Base-by-base conservation (phyloP, 2,888 invertebrate genomes). In the Myathropa florea region DNA sequence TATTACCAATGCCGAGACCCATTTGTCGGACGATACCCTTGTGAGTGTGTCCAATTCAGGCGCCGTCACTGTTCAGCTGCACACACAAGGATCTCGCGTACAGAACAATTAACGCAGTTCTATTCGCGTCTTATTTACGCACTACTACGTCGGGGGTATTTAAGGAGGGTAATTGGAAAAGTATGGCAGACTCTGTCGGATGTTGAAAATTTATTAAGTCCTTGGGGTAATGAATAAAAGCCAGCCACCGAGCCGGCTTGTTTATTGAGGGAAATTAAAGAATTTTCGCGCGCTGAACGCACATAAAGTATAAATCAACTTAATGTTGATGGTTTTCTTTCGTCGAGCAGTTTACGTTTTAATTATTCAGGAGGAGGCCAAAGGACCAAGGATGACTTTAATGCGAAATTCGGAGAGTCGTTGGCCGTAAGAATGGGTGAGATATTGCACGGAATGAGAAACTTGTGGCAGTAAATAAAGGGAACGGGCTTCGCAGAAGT, bases 71-170 rank as follows among this genome's bases (percentile, higher is more conserved):
- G 18, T 46, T 18, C 46, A 18, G 18, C 46, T 46, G 46, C 46
- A 57, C 24, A 57, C 33, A 65, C 26, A 36, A 75, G 75, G 59
- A 65, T 63, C 33, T 75, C 65, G 30, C 46, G 46, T 63, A 67
- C 75, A 70, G 75, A 75, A 73, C 86, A 86, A 86, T 86, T 86
- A 86, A 83, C 86, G 71, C 86, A 83, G 79, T 86, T 86, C 75
- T 75, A 65, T 83, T 86, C 83, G 79, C 83, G 75, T 86, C 73
- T 78, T 86, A 86, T 86, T 86, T 83, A 86, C 86, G 86, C 86
- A 86, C 86, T 86, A 73, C 83, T 83, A 83, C 86, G 70, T 36
- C 63, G 21, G 3, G 78, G 71, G 75, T 83, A 86, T 86, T 86
- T 86, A 78, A 75, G 71, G 71, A 78, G 83, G 67, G 75, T 86